Evolutionary conservation across 2,888 invertebrate species (phyloP).

Genomic region (Cloeon dipterum): DNA sequence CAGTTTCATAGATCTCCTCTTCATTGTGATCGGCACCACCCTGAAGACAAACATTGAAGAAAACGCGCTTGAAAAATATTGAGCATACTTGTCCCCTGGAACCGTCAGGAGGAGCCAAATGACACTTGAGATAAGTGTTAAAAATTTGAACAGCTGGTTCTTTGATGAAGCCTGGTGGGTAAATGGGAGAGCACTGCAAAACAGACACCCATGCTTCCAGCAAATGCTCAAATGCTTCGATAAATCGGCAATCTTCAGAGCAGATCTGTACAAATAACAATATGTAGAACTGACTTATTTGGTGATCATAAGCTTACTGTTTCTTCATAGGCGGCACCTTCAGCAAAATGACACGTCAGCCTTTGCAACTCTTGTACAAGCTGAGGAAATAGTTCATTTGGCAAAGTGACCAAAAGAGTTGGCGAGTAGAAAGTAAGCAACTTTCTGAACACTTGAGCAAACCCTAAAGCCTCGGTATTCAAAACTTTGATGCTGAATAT

Average conservation of each 20-base stretch:
- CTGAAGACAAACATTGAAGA: constrained; percentile 1
- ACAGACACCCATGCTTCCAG: constrained; percentile 41
- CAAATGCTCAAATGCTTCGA: constrained; percentile 43
- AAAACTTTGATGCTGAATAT: constrained; percentile 28
- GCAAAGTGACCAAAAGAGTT: constrained; percentile 17
- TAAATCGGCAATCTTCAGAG: constrained; percentile 25
- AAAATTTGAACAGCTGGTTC: constrained; percentile 35
- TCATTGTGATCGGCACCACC: constrained; percentile 17
- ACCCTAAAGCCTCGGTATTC: constrained; percentile 39
- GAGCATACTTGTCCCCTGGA: constrained; percentile 28
- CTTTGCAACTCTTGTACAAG: constrained; percentile 35
- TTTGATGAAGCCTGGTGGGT: constrained; percentile 20
- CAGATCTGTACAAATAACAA: constrained; percentile 8
- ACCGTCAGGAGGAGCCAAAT: constrained; percentile 64
- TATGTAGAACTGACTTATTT: no score
- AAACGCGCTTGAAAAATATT: not conserved
- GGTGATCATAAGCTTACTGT: constrained; percentile 26
- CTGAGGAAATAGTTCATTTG: constrained; percentile 19
- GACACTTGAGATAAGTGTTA: constrained; percentile 54
- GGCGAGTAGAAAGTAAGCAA: constrained; percentile 31
- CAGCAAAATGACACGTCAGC: constrained; percentile 37
- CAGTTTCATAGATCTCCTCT: constrained; percentile 34
- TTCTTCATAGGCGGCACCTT: constrained; percentile 39
- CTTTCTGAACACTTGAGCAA: constrained; percentile 40
- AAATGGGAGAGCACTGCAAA: constrained; percentile 20